Conservation (phyloP, 2,797 vertebrate genomes). For the Rhabdomys pumilio region DNA sequence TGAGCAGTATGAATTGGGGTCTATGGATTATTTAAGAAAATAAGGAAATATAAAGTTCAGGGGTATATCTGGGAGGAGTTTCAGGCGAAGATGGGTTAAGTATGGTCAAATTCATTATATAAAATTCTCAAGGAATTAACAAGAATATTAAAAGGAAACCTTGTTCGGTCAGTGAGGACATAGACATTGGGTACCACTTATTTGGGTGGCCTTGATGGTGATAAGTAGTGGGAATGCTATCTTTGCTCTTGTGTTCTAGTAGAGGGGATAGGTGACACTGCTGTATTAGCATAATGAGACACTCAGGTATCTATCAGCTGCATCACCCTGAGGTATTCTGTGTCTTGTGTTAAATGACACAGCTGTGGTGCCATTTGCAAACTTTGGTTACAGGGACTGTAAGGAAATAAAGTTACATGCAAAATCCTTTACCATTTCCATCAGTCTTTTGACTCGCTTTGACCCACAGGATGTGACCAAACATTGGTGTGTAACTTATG, state of each 20-base stretch:
- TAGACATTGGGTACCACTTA: too few relatives aligned
- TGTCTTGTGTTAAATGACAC: not conserved
- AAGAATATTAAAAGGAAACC: not conserved
- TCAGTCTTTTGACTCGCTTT: slow-evolving; percentile 8
- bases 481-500: slow-evolving; percentile 7
- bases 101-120: not conserved
- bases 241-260: not conserved
- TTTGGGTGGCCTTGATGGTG: not conserved
- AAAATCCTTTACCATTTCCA: not conserved
- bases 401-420: slow-evolving; percentile 14
- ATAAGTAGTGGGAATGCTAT: too few relatives aligned
- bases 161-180: not conserved
- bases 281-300: not conserved
- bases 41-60: not conserved
- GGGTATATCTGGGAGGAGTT: not conserved
- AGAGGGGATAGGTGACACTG: not conserved
- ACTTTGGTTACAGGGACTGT: not conserved
- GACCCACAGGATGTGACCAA: not conserved
- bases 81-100: not conserved
- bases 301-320: not conserved
- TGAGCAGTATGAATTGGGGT: not conserved
- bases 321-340: not conserved
- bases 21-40: not conserved
- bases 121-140: too few relatives aligned
- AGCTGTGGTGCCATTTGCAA: not conserved